Evolutionary conservation across 2,113 vertebrate genomes (phyloP).

Genomic region (Alaudala cheleensis): DNA sequence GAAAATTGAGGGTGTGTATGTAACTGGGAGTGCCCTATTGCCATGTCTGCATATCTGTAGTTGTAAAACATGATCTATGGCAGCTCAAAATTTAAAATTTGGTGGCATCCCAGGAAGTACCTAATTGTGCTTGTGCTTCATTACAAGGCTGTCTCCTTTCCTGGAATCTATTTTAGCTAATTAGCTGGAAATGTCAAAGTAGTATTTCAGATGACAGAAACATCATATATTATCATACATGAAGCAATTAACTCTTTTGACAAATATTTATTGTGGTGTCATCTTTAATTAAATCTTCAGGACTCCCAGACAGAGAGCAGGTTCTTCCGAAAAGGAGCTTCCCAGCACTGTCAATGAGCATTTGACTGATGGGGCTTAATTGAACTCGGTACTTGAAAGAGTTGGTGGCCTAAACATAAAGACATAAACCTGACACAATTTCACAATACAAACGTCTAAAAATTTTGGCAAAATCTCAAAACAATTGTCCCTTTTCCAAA

Average conservation of each 20-base stretch:
- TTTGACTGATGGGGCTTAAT: slow-evolving; percentile 31
- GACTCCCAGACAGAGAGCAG: slow-evolving; percentile 1
- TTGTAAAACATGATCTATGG: background rate
- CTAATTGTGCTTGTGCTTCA: slow-evolving; percentile 50
- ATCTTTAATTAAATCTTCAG: slow-evolving; percentile 28
- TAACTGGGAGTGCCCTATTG: background rate
- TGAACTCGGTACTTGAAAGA: background rate
- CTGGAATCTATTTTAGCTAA: slow-evolving; percentile 72
- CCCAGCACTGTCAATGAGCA: background rate
- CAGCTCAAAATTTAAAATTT: slow-evolving; percentile 19
- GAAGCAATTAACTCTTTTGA: slow-evolving; percentile 52
- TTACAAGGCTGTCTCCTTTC: slow-evolving; percentile 52
- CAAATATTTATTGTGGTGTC: slow-evolving; percentile 58
- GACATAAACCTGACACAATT: background rate
- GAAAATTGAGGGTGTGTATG: slow-evolving; percentile 22
- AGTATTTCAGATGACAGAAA: slow-evolving; percentile 61
- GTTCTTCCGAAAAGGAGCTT: background rate
- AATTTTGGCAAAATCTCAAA: background rate
- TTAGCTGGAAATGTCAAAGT: slow-evolving; percentile 73
- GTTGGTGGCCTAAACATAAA: background rate
- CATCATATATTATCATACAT: slow-evolving; percentile 23
- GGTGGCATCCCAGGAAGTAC: slow-evolving; percentile 38
- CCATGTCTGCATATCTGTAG: slow-evolving; percentile 18
- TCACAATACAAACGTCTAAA: background rate
- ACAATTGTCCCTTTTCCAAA: background rate